phyloP scores from a whole-genome alignment of 2,797 vertebrate genomes.

The Okamejei kenojei region DNA sequence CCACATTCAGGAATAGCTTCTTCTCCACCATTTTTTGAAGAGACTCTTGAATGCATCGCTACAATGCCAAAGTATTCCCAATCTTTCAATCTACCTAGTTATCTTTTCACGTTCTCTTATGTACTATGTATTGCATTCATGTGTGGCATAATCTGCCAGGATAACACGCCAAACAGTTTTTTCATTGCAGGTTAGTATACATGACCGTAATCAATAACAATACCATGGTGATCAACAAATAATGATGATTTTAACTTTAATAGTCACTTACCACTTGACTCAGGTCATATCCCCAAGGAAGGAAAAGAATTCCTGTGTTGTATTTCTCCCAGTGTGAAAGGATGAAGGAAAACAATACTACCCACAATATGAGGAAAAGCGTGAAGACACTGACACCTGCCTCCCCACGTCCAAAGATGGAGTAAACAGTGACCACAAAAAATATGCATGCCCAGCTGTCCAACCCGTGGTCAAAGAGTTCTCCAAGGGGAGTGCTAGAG shows the following conservation, averaged over 20 bases:
- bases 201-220: not conserved
- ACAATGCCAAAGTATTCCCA: no score
- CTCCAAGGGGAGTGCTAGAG: constrained; percentile 89
- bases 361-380: constrained; percentile 88
- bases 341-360: constrained; percentile 96
- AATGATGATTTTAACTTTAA: not conserved
- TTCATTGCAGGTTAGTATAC: no score
- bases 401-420: constrained; percentile 81
- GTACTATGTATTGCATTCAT: no score
- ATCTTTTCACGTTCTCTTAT: no score
- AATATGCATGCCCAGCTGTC: constrained; percentile 97
- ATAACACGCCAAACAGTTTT: no score
- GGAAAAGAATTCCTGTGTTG: constrained; percentile 92
- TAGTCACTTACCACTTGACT: constrained; percentile 87
- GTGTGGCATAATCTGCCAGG: no score
- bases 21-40: no score
- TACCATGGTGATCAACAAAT: not conserved
- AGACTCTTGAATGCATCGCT: no score
- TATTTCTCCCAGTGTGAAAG: constrained; percentile 99
- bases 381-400: constrained; percentile 78
- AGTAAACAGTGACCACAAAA: constrained; percentile 91
- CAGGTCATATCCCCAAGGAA: constrained; percentile 96
- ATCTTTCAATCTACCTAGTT: no score
- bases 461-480: constrained; percentile 94
- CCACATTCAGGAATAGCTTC: no score